A percentile compares a stretch with the other conserved stretches of the same genome.
These are phyloP conservation scores for Chlorodrepanis virens DNA, from an alignment of 2,113 vertebrate species.

Conservation along the genomic window DNA sequence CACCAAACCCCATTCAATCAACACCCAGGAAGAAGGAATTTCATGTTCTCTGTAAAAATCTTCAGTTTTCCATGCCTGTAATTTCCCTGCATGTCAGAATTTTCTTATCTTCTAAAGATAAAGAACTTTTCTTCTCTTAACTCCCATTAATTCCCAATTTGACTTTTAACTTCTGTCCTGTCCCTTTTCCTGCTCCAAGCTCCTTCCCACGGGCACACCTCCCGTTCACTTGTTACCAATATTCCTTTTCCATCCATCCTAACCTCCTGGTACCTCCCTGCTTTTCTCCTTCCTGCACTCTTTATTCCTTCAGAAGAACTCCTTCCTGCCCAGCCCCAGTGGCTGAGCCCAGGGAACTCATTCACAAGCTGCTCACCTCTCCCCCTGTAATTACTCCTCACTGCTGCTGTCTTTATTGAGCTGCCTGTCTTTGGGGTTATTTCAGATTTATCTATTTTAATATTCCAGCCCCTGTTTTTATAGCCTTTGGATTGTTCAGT, in stretches of 20 bases:
- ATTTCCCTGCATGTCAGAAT: neutral
- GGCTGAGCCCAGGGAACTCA: fast-evolving
- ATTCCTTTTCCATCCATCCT: neutral
- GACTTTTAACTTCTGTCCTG: neutral
- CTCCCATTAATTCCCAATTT: neutral
- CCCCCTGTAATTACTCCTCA: neutral
- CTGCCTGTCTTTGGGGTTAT: neutral
- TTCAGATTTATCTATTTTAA: neutral
- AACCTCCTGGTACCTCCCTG: neutral
- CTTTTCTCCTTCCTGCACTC: neutral
- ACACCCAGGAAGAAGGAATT: neutral
- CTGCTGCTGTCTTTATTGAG: neutral
- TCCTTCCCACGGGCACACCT: neutral
- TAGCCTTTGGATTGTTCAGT: neutral
- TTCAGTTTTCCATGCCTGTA: neutral
- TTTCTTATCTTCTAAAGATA: neutral
- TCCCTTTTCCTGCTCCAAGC: neutral
- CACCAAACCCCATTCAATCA: neutral
- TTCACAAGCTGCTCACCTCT: neutral
- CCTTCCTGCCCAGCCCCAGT: neutral
- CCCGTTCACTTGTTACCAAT: neutral
- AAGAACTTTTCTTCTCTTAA: neutral
- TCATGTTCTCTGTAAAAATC: fast-evolving
- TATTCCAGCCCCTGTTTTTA: neutral
- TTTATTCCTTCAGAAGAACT: neutral